phyloP scores from a whole-genome alignment of 2,113 vertebrate species.

The Ivindomyrus marchei region DNA sequence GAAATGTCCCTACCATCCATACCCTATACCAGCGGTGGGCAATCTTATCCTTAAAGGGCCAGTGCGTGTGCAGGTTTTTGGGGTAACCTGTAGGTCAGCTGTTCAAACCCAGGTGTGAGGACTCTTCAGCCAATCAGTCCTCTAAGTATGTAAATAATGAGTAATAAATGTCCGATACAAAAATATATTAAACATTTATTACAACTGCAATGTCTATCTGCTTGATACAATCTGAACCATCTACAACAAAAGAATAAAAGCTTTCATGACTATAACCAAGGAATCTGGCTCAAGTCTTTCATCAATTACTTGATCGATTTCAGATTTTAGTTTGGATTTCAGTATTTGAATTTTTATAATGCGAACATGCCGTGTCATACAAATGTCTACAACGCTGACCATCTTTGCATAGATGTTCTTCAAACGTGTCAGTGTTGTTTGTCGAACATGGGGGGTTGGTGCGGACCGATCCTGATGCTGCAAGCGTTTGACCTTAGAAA shows the following conservation, averaged over 20 bases:
- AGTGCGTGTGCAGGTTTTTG: too few relatives aligned
- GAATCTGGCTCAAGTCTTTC: neutral
- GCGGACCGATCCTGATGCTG: neutral
- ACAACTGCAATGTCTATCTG: neutral
- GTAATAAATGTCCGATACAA: neutral
- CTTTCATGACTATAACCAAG: neutral
- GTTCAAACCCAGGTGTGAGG: too few relatives aligned
- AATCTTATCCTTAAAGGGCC: too few relatives aligned
- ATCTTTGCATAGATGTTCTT: neutral
- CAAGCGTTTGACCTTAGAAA: neutral
- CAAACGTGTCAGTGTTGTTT: neutral
- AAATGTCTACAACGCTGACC: neutral
- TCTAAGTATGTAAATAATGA: neutral
- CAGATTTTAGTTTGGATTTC: neutral
- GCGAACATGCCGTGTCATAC: neutral
- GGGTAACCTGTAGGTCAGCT: too few relatives aligned
- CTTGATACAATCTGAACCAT: neutral
- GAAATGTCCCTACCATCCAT: neutral
- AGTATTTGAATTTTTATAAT: neutral
- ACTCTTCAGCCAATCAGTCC: too few relatives aligned
- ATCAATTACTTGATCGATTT: neutral
- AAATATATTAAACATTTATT: neutral
- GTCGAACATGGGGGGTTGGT: neutral
- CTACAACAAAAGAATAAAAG: neutral
- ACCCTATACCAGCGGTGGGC: too few relatives aligned